phyloP scores from a whole-genome alignment of 2,888 invertebrate genomes.

The Chymomyza caudatula region DNA sequence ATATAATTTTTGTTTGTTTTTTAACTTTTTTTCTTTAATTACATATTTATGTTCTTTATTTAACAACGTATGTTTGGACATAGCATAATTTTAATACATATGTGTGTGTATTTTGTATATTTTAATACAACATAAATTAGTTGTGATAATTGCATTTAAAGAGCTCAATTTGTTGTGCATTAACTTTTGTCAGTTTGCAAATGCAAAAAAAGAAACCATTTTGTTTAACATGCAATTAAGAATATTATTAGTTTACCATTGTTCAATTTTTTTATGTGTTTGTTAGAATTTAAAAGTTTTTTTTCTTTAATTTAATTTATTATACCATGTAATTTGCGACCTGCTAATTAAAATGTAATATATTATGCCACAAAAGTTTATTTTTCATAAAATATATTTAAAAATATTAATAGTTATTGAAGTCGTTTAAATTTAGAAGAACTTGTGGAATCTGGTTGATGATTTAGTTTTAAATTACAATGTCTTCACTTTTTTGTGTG shows the following conservation, averaged over 20 bases:
- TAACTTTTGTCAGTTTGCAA: background rate
- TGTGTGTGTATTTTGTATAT: background rate
- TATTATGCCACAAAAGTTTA: background rate
- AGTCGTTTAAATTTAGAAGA: too few species aligned
- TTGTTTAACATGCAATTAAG: background rate
- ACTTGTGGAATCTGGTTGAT: too few species aligned
- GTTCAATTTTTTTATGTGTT: background rate
- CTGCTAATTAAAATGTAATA: background rate
- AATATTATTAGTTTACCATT: background rate
- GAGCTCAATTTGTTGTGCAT: slow-evolving; percentile 46
- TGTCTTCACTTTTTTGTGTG: too few species aligned
- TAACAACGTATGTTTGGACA: slow-evolving; percentile 23
- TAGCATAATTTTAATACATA: background rate
- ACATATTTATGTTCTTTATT: background rate
- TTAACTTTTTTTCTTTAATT: background rate
- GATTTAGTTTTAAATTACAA: too few species aligned
- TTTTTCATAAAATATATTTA: too few species aligned
- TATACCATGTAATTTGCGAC: background rate
- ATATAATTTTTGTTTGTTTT: background rate
- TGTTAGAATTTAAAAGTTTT: background rate
- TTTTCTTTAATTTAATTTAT: background rate
- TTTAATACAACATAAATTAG: slow-evolving; percentile 53
- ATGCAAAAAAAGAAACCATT: background rate
- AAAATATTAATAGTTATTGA: too few species aligned
- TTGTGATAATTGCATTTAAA: slow-evolving; percentile 57